Conservation (phyloP, 1,140 invertebrate species). For the Drosophila jambulina region DNA sequence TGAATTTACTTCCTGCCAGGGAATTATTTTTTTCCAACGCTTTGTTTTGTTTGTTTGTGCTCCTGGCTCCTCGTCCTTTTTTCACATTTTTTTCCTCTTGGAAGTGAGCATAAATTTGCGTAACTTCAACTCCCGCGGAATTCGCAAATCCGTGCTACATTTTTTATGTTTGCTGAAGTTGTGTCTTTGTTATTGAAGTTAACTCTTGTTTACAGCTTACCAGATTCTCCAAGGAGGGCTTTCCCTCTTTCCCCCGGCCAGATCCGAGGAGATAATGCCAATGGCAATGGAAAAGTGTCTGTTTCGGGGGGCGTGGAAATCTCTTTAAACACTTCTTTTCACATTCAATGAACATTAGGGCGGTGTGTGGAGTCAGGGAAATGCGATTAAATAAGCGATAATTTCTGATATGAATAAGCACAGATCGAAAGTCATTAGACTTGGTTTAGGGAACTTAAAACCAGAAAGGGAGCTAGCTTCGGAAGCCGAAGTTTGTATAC, state of each 20-base stretch:
- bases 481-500: too few relatives aligned
- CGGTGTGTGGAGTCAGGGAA: conserved; percentile 9
- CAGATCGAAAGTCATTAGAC: neutral
- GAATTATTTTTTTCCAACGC: conserved; percentile 37
- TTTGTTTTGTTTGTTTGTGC: conserved; percentile 36
- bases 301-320: conserved; percentile 2
- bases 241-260: conserved; percentile 10
- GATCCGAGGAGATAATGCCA: conserved; percentile 64
- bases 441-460: neutral
- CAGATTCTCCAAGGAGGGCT: conserved; percentile 59
- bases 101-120: conserved; percentile 50
- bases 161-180: conserved; percentile 49
- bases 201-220: conserved; percentile 70
- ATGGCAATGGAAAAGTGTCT: conserved; percentile 33
- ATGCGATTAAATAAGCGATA: conserved; percentile 72
- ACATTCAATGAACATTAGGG: conserved; percentile 63
- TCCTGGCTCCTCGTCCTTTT: conserved; percentile 5
- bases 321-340: conserved; percentile 47
- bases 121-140: conserved; percentile 42
- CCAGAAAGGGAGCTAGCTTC: too few relatives aligned
- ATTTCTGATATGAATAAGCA: conserved; percentile 75
- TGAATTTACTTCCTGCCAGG: conserved; percentile 82
- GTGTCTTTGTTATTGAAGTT: conserved; percentile 51
- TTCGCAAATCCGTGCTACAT: conserved; percentile 71
- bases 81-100: conserved; percentile 7